A percentile compares a stretch with the other conserved stretches of the same genome.
phyloP scores from a whole-genome alignment of 2,888 invertebrate species.

The Galeopsomyia nigrocyanea region DNA sequence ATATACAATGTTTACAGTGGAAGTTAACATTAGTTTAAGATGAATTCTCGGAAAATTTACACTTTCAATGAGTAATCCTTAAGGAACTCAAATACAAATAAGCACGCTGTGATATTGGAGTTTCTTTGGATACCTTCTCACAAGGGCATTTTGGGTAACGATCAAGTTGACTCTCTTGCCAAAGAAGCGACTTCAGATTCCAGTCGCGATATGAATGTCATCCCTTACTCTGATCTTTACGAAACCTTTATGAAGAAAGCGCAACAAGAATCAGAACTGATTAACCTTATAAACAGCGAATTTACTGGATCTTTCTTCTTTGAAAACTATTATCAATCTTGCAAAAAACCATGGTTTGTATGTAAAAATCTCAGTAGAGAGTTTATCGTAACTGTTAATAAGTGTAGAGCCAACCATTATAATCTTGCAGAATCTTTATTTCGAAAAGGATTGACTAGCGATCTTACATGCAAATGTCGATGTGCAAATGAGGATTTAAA shows the following conservation, averaged over 20 bases:
- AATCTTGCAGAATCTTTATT: background rate
- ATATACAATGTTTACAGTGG: too few relatives aligned
- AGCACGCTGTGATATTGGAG: too few relatives aligned
- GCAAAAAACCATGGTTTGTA: background rate
- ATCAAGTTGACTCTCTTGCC: slow-evolving; percentile 15
- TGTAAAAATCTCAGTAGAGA: background rate
- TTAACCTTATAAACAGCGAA: background rate
- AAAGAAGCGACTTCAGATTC: background rate
- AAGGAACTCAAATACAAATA: too few relatives aligned
- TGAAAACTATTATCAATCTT: background rate
- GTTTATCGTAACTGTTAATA: background rate
- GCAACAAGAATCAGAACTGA: background rate
- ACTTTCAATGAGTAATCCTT: too few relatives aligned
- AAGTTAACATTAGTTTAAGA: too few relatives aligned
- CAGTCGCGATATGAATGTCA: background rate
- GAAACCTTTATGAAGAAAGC: background rate
- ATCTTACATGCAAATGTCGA: background rate
- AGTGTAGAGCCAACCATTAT: background rate
- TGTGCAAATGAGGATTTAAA: too few relatives aligned
- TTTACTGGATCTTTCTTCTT: background rate
- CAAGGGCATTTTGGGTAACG: slow-evolving; percentile 24
- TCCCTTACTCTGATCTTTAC: background rate
- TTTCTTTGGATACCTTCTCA: slow-evolving; percentile 29
- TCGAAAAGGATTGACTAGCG: background rate
- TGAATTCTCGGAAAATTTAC: too few relatives aligned